Conservation (phyloP, 2,888 invertebrate species). For the Sphaeridia pumilis region DNA sequence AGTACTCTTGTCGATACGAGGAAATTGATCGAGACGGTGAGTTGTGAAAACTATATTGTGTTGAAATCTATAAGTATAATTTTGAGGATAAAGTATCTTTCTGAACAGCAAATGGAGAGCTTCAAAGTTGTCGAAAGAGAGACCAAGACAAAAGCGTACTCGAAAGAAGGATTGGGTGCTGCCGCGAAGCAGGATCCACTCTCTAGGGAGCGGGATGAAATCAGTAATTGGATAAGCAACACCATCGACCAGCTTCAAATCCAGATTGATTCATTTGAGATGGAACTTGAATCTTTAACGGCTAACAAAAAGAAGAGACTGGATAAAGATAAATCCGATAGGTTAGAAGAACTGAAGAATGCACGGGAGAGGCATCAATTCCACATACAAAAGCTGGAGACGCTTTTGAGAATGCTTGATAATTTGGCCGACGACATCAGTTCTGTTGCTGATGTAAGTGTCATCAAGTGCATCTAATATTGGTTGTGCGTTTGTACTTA, state of each 20-base stretch:
- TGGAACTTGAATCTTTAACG: slow-evolving; percentile 87
- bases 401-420: slow-evolving; percentile 86
- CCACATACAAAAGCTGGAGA: slow-evolving; percentile 94
- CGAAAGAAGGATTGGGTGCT: slow-evolving; percentile 97
- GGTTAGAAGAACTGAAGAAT: slow-evolving; percentile 81
- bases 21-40: slow-evolving; percentile 96
- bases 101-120: slow-evolving; percentile 99
- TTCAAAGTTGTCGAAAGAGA: slow-evolving; percentile 99
- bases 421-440: slow-evolving; percentile 94
- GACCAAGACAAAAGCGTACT: slow-evolving; percentile 99
- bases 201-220: slow-evolving; percentile 93
- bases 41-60: too few relatives aligned
- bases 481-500: too few relatives aligned
- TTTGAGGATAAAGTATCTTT: too few relatives aligned
- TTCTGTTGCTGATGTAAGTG: slow-evolving; percentile 50
- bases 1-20: slow-evolving; percentile 91
- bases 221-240: slow-evolving; percentile 82
- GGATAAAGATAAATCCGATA: slow-evolving; percentile 94
- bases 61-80: too few relatives aligned
- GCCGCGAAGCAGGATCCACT: slow-evolving; percentile 98
- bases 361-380: slow-evolving; percentile 91
- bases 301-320: slow-evolving; percentile 85
- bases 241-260: slow-evolving; percentile 84
- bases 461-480: too few relatives aligned
- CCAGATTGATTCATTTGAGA: slow-evolving; percentile 93